Evolutionary conservation across 2,113 vertebrate species (phyloP).

Genomic region (Centropristis striata): DNA sequence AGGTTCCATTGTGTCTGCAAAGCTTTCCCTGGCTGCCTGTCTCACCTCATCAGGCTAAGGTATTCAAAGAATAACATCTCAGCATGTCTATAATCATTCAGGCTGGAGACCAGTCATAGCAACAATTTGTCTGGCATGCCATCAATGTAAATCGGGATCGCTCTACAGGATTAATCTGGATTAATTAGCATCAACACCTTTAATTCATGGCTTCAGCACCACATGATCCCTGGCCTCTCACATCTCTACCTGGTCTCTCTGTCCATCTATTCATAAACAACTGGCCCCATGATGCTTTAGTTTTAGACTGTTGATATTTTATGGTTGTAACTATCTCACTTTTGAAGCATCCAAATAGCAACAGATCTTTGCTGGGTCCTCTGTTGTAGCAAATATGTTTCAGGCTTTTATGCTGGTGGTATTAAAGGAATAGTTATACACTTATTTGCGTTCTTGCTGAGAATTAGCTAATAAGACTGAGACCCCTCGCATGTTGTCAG

Average conservation of each 20-base stretch:
- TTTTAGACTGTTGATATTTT: slow-evolving; percentile 16
- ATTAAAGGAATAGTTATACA: neutral
- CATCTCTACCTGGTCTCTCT: neutral
- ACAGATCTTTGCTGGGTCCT: neutral
- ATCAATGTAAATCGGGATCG: slow-evolving; percentile 52
- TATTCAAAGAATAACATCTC: slow-evolving; percentile 60
- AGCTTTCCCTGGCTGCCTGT: slow-evolving; percentile 53
- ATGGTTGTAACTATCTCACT: neutral
- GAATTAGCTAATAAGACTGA: neutral
- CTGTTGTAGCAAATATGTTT: neutral
- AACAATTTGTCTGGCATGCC: slow-evolving; percentile 49
- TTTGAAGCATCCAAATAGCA: neutral
- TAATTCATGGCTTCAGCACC: slow-evolving; percentile 13
- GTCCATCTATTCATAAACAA: slow-evolving; percentile 19
- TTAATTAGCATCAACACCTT: slow-evolving; percentile 65
- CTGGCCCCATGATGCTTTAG: slow-evolving; percentile 14
- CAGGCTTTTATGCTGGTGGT: neutral
- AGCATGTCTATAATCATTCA: slow-evolving; percentile 55
- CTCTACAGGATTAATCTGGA: slow-evolving; percentile 66
- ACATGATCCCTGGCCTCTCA: slow-evolving; percentile 41
- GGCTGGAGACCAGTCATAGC: slow-evolving; percentile 58
- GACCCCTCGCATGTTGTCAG: neutral
- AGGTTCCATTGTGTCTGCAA: slow-evolving; percentile 67
- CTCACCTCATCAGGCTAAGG: slow-evolving; percentile 46
- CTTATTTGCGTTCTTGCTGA: neutral